phyloP scores from a whole-genome alignment of 2,113 vertebrate genomes.

The Halcyon malimbica region DNA sequence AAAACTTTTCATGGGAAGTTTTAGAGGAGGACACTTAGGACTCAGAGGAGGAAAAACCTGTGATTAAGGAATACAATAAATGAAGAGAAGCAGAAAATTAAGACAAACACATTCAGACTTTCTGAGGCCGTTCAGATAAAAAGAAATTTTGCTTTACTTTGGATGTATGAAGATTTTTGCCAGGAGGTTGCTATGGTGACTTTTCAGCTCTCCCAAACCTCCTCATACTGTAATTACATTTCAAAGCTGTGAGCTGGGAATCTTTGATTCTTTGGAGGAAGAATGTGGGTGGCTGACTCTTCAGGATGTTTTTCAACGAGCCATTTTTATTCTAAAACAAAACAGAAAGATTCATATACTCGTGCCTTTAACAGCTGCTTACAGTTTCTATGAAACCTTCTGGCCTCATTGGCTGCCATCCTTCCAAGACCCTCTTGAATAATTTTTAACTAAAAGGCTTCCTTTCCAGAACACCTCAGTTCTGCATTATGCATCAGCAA shows the following conservation, averaged over 20 bases:
- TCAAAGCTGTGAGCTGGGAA: conserved; percentile 65
- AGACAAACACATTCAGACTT: conserved; percentile 25
- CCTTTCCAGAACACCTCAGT: conserved; percentile 51
- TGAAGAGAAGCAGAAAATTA: background rate
- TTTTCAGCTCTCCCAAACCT: conserved; percentile 72
- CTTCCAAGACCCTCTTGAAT: conserved; percentile 41
- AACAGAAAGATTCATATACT: conserved; percentile 42
- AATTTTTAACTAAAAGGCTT: conserved; percentile 58
- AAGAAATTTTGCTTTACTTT: conserved; percentile 37
- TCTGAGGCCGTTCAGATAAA: conserved; percentile 14
- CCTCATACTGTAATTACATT: conserved; percentile 56
- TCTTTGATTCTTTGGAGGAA: conserved; percentile 66
- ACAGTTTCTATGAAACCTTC: conserved; percentile 58
- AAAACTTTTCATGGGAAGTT: conserved; percentile 31
- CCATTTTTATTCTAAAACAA: conserved; percentile 46
- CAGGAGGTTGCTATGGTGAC: conserved; percentile 73
- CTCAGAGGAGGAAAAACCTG: background rate
- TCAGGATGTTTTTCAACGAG: conserved; percentile 60
- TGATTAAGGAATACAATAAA: background rate
- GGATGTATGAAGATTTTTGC: conserved; percentile 45
- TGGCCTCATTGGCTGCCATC: conserved; percentile 23
- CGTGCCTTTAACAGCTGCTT: conserved; percentile 60
- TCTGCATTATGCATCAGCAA: conserved; percentile 56
- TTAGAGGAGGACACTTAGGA: background rate
- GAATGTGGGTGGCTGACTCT: conserved; percentile 71